Evolutionary conservation across 1,140 invertebrate species (phyloP), one percentile per base, ranked within the genome.

Genomic region (Telenomus remus): DNA sequence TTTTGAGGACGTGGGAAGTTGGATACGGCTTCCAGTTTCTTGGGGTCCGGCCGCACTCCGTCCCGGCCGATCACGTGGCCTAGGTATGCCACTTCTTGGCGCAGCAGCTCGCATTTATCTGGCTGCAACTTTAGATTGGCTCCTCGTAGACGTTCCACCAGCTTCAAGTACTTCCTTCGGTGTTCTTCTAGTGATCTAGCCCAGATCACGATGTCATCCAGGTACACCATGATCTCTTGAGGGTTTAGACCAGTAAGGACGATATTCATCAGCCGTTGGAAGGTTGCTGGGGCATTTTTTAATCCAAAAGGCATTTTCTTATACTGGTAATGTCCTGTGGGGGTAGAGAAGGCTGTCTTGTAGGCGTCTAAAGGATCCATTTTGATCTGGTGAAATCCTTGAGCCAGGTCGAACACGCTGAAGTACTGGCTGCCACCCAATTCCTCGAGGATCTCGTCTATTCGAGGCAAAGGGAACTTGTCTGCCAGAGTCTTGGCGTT

Each of bases 141-240:
- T 14, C 43, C 1, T 1, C 37, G 4, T 37, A 68, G 12, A 11
- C 49, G 8, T 1, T 61, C 11, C 4, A 54, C 48, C 10, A 60
- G 10, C 8, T 35, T 35, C 0, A 37, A 13, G 10, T 39, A 60
- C 34, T 47, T 44, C 14, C 42, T 37, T 1, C 37, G 10, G 15
- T 70, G 66, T 47, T 70, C 56, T 14, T 43, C 15, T 0, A 59
- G 12, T 5, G 46, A 44, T 37, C 8, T 54, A 0, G 70, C 70
- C 5, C 19, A 19, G n/a, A 89, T 66, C 0, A 89, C 79, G 50
- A 89, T 19, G 10, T 48, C 88, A 75, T 89, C 89, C 0, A 89
- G 39, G 71, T 88, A 89, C 5, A 85, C 74, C 43, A 37, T 48
- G 12, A 56, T 10, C 15, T 35, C 44, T 13, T 13, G 19, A n/a